Percentiles rank a stretch among this genome's conserved stretches.
phyloP scores from a whole-genome alignment of 2,888 invertebrate genomes.

The Lasioglossum oenotherae region DNA sequence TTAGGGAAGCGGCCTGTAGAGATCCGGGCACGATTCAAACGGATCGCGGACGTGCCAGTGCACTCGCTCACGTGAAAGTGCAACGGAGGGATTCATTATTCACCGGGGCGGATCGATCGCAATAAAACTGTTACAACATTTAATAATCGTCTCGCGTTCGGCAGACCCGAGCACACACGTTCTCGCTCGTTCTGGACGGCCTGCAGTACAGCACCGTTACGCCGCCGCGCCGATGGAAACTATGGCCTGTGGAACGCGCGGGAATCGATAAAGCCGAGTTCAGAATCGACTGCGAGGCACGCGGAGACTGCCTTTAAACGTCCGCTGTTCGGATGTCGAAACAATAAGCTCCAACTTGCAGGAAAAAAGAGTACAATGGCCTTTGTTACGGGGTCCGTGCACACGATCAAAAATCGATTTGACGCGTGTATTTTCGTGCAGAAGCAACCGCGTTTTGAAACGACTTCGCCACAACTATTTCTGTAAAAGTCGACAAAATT shows the following conservation, averaged over 20 bases:
- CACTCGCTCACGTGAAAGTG: conserved; percentile 54
- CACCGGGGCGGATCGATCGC: conserved; percentile 36
- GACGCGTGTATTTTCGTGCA: background rate
- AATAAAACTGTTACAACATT: conserved; percentile 53
- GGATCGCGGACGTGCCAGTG: conserved; percentile 43
- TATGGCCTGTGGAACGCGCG: conserved; percentile 1
- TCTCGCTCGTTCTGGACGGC: background rate
- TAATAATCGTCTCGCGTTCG: conserved; percentile 51
- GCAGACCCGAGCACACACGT: background rate
- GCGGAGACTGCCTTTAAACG: background rate
- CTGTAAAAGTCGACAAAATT: background rate
- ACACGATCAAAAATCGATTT: background rate
- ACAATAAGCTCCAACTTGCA: background rate
- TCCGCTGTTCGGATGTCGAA: conserved; percentile 2
- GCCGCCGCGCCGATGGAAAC: conserved; percentile 3
- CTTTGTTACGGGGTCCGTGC: background rate
- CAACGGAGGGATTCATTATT: conserved; percentile 55
- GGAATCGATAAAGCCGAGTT: conserved; percentile 1
- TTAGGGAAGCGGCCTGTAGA: conserved; percentile 35
- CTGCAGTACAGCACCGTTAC: conserved; percentile 30
- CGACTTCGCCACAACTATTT: background rate
- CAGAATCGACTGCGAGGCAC: conserved; percentile 4
- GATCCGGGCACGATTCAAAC: conserved; percentile 41
- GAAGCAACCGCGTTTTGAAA: background rate
- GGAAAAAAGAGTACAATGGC: background rate